phyloP scores from a whole-genome alignment of 2,888 invertebrate species.

The Fragum sueziense region DNA sequence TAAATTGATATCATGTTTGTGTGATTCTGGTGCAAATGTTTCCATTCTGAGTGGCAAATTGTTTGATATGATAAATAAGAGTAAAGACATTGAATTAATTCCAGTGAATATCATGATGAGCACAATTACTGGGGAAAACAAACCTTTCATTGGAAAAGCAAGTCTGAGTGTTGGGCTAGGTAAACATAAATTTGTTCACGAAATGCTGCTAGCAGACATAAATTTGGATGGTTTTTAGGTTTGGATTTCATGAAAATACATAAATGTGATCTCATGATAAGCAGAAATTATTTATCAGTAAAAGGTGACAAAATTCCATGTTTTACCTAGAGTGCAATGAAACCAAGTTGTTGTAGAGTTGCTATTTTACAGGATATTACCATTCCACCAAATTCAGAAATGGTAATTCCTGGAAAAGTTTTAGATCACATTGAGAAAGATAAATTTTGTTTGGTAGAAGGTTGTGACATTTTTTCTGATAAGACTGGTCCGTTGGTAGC shows the following conservation, averaged over 20 bases:
- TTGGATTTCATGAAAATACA: conserved; percentile 36
- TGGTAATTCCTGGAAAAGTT: conserved; percentile 26
- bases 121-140: conserved; percentile 43
- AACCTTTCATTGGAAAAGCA: conserved; percentile 40
- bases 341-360: conserved; percentile 28
- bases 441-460: conserved; percentile 22
- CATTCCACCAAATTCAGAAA: conserved; percentile 14
- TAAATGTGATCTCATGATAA: conserved; percentile 33
- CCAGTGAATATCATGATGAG: conserved; percentile 12
- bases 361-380: conserved; percentile 27
- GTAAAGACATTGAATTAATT: too few relatives aligned
- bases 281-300: conserved; percentile 23
- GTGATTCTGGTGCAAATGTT: conserved; percentile 38
- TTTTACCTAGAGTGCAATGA: conserved; percentile 16
- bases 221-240: conserved; percentile 25
- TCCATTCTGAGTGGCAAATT: conserved; percentile 24
- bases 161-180: conserved; percentile 16
- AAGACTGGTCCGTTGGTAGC: conserved; percentile 43
- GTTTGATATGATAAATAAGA: too few relatives aligned
- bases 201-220: conserved; percentile 29
- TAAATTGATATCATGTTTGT: conserved; percentile 25
- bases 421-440: conserved; percentile 20
- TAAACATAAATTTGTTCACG: conserved; percentile 22
- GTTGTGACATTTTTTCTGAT: conserved; percentile 6
- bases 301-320: conserved; percentile 37